Evolutionary conservation across 2,797 vertebrate species (phyloP).

Genomic region (Rhinogobio ventralis): DNA sequence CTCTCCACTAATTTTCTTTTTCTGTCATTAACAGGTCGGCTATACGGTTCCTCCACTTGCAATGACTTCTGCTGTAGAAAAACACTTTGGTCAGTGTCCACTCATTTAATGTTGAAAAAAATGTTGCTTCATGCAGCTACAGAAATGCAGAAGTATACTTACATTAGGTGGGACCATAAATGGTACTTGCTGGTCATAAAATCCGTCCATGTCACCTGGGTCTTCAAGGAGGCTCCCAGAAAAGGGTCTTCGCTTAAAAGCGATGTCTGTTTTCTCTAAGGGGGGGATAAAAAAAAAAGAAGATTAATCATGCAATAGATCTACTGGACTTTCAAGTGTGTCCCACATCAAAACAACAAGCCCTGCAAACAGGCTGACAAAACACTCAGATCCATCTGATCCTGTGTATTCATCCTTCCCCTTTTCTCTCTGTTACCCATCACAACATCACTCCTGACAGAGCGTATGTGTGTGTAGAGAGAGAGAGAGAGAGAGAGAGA

Average conservation of each 20-base stretch:
- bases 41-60: constrained; percentile 81
- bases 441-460: constrained; percentile 58
- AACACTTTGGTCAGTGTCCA: constrained; percentile 31
- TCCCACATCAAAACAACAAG: constrained; percentile 28
- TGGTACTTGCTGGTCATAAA: constrained; percentile 98
- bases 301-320: constrained; percentile 38
- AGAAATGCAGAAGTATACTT: constrained; percentile 71
- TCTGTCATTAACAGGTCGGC: constrained; percentile 82
- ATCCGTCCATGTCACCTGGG: constrained; percentile 89
- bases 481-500: background rate
- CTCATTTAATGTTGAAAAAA: background rate
- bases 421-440: constrained; percentile 47
- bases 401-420: constrained; percentile 9
- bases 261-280: constrained; percentile 68
- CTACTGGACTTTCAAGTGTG: constrained; percentile 38
- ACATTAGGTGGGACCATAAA: constrained; percentile 90
- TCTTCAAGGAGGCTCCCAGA: constrained; percentile 64
- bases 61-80: constrained; percentile 76
- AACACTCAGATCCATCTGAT: constrained; percentile 39
- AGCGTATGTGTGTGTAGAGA: background rate
- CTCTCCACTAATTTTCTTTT: constrained; percentile 95
- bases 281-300: constrained; percentile 36
- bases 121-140: background rate
- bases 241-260: constrained; percentile 71
- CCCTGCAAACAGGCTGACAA: constrained; percentile 19